These are phyloP conservation scores for Nixonia krombeini DNA, from an alignment of 1,140 invertebrate genomes.

Conservation along the genomic window DNA sequence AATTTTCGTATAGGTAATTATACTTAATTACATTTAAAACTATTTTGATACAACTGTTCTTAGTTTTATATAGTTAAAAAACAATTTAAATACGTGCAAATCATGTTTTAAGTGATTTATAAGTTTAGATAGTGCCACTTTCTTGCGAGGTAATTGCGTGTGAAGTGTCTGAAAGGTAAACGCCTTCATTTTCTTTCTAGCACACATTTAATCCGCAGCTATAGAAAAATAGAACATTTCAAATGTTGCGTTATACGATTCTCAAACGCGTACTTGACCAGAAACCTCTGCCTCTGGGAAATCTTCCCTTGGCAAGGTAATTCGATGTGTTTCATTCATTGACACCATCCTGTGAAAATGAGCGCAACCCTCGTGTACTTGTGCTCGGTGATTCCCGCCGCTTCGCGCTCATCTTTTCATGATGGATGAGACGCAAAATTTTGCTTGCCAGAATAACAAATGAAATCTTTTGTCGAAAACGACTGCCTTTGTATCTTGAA, in stretches of 20 bases:
- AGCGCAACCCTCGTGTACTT: slow-evolving; percentile 1
- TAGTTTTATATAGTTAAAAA: no score
- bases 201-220: slow-evolving; percentile 49
- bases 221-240: slow-evolving; percentile 48
- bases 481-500: background rate
- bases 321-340: slow-evolving; percentile 38
- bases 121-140: no score
- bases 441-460: background rate
- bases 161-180: no score
- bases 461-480: background rate
- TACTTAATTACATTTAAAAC: no score
- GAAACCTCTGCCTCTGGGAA: slow-evolving; percentile 42
- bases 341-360: slow-evolving; percentile 17
- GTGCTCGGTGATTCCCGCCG: background rate
- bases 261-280: slow-evolving; percentile 11
- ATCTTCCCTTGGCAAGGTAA: slow-evolving; percentile 38
- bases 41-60: no score
- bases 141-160: no score
- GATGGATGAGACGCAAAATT: slow-evolving; percentile 14
- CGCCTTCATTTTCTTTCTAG: no score
- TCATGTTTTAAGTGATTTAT: no score
- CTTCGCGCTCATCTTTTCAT: slow-evolving; percentile 4
- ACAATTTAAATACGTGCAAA: no score
- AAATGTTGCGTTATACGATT: slow-evolving; percentile 14
- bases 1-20: no score